Base-by-base conservation (phyloP, 2,888 invertebrate species). In the Gortyna flavago region DNA sequence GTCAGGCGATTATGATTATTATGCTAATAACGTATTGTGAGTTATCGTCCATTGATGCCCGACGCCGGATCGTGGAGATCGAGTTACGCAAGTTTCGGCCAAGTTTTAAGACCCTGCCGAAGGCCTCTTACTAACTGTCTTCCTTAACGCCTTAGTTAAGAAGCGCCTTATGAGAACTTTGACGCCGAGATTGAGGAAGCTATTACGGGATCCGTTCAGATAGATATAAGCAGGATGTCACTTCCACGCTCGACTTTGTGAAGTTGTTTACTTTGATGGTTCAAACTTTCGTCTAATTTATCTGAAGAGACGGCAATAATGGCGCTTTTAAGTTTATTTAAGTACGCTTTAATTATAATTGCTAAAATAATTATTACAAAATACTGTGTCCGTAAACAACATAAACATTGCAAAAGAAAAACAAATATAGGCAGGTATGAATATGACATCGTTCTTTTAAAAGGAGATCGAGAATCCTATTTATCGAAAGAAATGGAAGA, bases 111-210 rank as follows among this genome's bases (percentile, higher is more conserved):
- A 95, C 95, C 95, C 94, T 92, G 92, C 93, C 93, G 94, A 96
- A 95, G 95, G 94, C 95, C 95, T 95, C 95, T 94, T 92, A 93
- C 95, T 93, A 95, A 95, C 95, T 96, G 96, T 95, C 95, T 95
- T 95, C 95, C 95, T 95, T 95, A 95, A 95, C 95, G 96, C 96
- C 95, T 95, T 95, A 96, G 95, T 96, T 96, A 96, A 96, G 95
- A 95, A 95, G 94, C 95, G 95, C 93, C 96, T 96, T 96, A 96
- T 95, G 96, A 96, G 96, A 96, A 96, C 96, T 96, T 96, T 95
- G 96, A 95, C 96, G 95, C 93, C 89, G 94, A 95, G 96, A 96
- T 96, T 96, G 96, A 96, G 95, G 96, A 96, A 96, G 96, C 96
- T 95, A 96, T 96, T 96, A 96, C 94, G 93, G 93, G 94, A 94